Evolutionary conservation across 2,797 vertebrate genomes (phyloP), one percentile per base, ranked within the genome.

Genomic region (Poecilia velifera): DNA sequence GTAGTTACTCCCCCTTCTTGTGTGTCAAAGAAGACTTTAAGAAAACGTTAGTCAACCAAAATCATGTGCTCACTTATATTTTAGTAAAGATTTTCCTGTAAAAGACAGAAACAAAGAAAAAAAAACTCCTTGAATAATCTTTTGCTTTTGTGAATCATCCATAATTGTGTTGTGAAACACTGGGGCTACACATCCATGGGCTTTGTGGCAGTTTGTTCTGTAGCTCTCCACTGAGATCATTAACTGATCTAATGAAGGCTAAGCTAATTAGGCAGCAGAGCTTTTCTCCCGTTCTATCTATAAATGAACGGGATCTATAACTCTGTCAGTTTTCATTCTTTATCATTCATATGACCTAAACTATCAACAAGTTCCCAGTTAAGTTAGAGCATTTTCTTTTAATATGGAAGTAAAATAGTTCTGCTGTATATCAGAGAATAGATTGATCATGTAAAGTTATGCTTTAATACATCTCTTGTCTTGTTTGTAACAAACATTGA

Each of bases 231-330:
- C 51, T 81, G 83, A 90, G 81, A 84, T 91, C 82, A 92, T 94
- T 89, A 91, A 85, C 73, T 84, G 84, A 82, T 88, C 82, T 90
- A 91, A 93, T 93, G 83, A 92, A 88, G 78, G 87, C 82, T 83
- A 84, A 89, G 83, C 81, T 88, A 85, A 90, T 91, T 87, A 91
- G 31, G 76, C 41, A 49, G 70, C 36, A 6, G 41, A 47, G 34
- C 72, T 85, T 31, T 79, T 86, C 82, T 88, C 53, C 36, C 45
- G 57, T 79, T 51, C 64, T 28, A 71, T 78, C 71, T 78, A 22
- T 46, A 76, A 39, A 49, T 16, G 39, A 31, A 31, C 31, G 31
- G 31, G 31, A 31, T 31, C 31, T 39, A 68, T 5, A 39, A 55
- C 36, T 80, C 57, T 14, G 59, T 34, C 14, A 13, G n/a, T 62